Evolutionary conservation across 2,888 invertebrate species (phyloP).

Genomic region (Branchipolynoe longqiensis): DNA sequence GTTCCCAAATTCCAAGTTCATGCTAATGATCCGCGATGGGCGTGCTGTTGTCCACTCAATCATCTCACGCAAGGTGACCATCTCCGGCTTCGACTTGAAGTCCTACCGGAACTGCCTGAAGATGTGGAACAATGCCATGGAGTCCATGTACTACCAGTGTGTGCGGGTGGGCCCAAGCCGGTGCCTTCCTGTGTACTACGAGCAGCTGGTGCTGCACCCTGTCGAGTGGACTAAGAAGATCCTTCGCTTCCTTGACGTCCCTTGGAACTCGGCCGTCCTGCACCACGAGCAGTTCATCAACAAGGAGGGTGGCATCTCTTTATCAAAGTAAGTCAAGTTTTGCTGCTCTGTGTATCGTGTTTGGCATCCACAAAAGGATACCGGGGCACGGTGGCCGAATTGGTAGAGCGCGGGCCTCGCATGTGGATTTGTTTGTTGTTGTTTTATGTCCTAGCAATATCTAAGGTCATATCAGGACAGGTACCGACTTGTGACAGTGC

Average conservation of each 20-base stretch:
- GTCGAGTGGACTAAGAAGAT: slow-evolving; percentile 91
- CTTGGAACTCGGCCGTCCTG: slow-evolving; percentile 97
- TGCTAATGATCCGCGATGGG: slow-evolving; percentile 99
- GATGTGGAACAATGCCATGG: slow-evolving; percentile 98
- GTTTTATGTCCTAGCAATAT: no score
- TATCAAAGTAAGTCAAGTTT: slow-evolving; percentile 93
- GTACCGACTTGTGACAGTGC: no score
- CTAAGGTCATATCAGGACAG: no score
- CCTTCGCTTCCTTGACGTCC: slow-evolving; percentile 92
- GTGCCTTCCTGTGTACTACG: slow-evolving; percentile 96
- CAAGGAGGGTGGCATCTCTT: slow-evolving; percentile 94
- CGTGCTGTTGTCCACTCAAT: slow-evolving; percentile 99
- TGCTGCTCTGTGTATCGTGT: no score
- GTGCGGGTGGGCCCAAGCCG: slow-evolving; percentile 81
- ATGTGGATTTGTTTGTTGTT: no score
- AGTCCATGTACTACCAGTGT: slow-evolving; percentile 88
- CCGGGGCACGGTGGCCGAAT: no score
- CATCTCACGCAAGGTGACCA: slow-evolving; percentile 94
- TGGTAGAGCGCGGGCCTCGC: no score
- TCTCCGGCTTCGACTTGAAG: slow-evolving; percentile 96
- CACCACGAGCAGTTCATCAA: slow-evolving; percentile 99
- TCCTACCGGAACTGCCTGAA: slow-evolving; percentile 95
- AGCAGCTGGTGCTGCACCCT: slow-evolving; percentile 97
- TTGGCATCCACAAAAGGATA: no score
- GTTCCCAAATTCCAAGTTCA: slow-evolving; percentile 98